Percentiles rank a stretch among this genome's conserved stretches.
Evolutionary conservation across 1,140 invertebrate genomes (phyloP).

Genomic region (Forficula auricularia): DNA sequence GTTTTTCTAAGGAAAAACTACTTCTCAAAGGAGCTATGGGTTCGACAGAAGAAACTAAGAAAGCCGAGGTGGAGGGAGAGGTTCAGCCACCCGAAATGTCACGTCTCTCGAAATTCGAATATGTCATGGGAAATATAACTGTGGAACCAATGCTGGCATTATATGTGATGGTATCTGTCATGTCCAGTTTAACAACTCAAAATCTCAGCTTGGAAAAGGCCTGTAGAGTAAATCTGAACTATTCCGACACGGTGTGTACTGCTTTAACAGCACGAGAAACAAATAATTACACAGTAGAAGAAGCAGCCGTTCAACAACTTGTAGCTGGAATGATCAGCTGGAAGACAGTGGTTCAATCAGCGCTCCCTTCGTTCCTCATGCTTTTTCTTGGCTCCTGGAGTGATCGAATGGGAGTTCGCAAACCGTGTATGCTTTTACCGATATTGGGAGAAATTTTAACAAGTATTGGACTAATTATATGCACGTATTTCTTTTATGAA

Average conservation of each 20-base stretch:
- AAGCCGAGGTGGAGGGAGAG: neutral
- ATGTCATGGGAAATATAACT: conserved; percentile 39
- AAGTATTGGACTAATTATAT: conserved; percentile 54
- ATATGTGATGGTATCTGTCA: conserved; percentile 60
- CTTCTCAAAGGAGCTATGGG: neutral
- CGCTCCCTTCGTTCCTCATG: conserved; percentile 52
- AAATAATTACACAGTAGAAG: conserved; percentile 47
- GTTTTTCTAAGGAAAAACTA: no score
- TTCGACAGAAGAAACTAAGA: neutral
- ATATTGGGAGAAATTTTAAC: conserved; percentile 63
- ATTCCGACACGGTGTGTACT: conserved; percentile 49
- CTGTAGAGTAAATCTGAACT: conserved; percentile 58
- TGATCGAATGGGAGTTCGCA: conserved; percentile 52
- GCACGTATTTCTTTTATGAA: conserved; percentile 58
- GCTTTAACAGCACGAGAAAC: conserved; percentile 48
- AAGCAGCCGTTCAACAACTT: conserved; percentile 52
- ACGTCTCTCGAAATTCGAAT: conserved; percentile 22
- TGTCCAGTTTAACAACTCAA: conserved; percentile 57
- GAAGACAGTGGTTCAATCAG: conserved; percentile 60
- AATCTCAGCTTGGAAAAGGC: conserved; percentile 71
- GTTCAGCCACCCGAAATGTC: neutral
- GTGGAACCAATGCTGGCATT: conserved; percentile 62
- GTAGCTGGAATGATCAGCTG: conserved; percentile 60
- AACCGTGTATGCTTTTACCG: conserved; percentile 67
- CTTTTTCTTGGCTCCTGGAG: conserved; percentile 64